Percentiles rank a stretch among this genome's conserved stretches.
phyloP scores from a whole-genome alignment of 2,888 invertebrate species.

The Odontothrips loti region DNA sequence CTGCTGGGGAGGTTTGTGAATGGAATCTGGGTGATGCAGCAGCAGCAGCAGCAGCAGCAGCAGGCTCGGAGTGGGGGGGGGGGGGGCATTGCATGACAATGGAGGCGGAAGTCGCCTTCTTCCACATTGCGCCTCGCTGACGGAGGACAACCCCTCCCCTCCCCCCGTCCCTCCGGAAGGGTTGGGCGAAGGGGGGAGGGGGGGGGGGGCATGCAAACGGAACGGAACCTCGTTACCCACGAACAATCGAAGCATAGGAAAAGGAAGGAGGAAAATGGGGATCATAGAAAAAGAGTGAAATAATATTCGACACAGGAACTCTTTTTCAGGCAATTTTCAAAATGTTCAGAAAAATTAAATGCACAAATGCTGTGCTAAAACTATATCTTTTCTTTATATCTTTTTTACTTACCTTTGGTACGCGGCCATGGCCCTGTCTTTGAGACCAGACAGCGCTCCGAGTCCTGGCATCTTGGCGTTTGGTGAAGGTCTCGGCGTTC shows the following conservation, averaged over 20 bases:
- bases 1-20: too few relatives aligned
- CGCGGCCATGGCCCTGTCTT: neutral
- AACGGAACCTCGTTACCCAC: neutral
- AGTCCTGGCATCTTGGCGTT: neutral
- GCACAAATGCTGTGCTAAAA: too few relatives aligned
- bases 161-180: neutral
- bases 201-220: neutral
- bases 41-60: too few relatives aligned
- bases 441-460: neutral
- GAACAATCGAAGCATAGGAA: too few relatives aligned
- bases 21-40: too few relatives aligned
- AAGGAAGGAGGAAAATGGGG: too few relatives aligned
- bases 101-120: conserved; percentile 11
- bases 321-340: too few relatives aligned
- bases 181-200: neutral
- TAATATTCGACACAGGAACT: too few relatives aligned
- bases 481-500: neutral
- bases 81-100: conserved; percentile 17
- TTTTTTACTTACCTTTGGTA: neutral
- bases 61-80: neutral
- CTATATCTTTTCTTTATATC: too few relatives aligned
- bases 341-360: too few relatives aligned
- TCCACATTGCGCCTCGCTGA: conserved; percentile 14
- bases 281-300: too few relatives aligned
- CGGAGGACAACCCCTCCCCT: neutral